Base-by-base conservation (phyloP, 1,140 invertebrate genomes). In the Sminthurides bifidus region DNA sequence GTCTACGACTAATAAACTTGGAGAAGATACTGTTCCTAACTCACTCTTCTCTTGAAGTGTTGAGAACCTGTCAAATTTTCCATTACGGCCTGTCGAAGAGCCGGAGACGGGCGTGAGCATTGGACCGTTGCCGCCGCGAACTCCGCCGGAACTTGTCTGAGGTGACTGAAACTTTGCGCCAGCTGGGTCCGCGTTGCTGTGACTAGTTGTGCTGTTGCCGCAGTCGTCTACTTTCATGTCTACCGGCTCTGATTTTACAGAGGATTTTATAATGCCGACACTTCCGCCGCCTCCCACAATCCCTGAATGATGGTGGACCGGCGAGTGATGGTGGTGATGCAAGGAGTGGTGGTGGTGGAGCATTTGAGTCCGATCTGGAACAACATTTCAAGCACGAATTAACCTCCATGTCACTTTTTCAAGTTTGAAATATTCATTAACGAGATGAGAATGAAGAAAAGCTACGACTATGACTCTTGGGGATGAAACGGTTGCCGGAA, bases 181-280 rank as follows among this genome's bases (percentile, higher is more conserved):
- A 55, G 61, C 54, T 58, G 57, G 55, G 24, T 44, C 40, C 55
- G 55, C 31, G 30, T 51, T 51, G 46, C n/a, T 52, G 35, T 38
- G 12, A 17, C 29, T 46, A n/a, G 38, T 46, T 27, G 23, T 31
- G 17, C 19, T 33, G 24, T 26, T 41, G 50, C 23, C 54, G 59
- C 54, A 57, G 19, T 57, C 55, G 23, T 63, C 61, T 3, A 64
- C 53, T 54, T 64, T 64, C 63, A 64, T 64, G 51, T 64, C 63
- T 19, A 64, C 33, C 48, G 63, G 63, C 59, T 64, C 63, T 17
- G 56, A 29, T 59, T 64, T 64, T 58, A 64, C 59, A 52, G 49
- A 43, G 31, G 49, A 26, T 29, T 51, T 52, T 41, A 50, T 55
- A 49, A 56, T 46, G 33, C n/a, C 19, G 31, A 31, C 15, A 17